Evolutionary conservation across 2,113 vertebrate species (phyloP).

Genomic region (Prochilodus magdalenae): DNA sequence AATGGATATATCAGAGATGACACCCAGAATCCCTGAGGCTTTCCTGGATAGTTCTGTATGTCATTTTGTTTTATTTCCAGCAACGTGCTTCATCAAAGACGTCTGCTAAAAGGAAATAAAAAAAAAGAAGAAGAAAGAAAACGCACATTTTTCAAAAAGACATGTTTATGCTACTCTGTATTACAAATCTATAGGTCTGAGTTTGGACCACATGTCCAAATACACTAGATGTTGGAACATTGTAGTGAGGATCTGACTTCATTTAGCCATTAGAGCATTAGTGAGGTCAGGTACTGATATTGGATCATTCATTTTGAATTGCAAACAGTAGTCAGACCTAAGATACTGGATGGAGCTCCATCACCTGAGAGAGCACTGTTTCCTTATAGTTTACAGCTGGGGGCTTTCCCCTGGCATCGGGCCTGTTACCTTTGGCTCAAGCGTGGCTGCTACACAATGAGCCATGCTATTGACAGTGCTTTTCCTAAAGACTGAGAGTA

Average conservation of each 20-base stretch:
- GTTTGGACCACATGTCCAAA: background rate
- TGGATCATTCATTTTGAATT: background rate
- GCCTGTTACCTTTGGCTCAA: slow-evolving; percentile 4
- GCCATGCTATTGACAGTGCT: background rate
- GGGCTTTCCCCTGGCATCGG: background rate
- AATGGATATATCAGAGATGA: too few relatives aligned
- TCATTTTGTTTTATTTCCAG: too few relatives aligned
- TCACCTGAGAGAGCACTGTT: background rate
- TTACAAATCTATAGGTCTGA: background rate
- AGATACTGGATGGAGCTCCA: background rate
- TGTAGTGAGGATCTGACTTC: background rate
- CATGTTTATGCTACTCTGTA: too few relatives aligned
- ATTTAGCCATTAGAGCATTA: too few relatives aligned
- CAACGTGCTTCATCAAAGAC: too few relatives aligned
- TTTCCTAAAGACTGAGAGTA: too few relatives aligned
- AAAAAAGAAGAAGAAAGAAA: too few relatives aligned
- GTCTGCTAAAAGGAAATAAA: too few relatives aligned
- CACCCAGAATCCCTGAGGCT: too few relatives aligned
- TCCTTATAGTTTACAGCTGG: too few relatives aligned
- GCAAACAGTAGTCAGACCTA: background rate
- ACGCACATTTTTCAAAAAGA: too few relatives aligned
- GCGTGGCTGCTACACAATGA: background rate
- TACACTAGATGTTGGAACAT: background rate
- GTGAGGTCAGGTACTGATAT: background rate
- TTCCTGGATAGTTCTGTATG: too few relatives aligned